Conservation (phyloP, 2,888 invertebrate species). For the Endomychus coccineus region DNA sequence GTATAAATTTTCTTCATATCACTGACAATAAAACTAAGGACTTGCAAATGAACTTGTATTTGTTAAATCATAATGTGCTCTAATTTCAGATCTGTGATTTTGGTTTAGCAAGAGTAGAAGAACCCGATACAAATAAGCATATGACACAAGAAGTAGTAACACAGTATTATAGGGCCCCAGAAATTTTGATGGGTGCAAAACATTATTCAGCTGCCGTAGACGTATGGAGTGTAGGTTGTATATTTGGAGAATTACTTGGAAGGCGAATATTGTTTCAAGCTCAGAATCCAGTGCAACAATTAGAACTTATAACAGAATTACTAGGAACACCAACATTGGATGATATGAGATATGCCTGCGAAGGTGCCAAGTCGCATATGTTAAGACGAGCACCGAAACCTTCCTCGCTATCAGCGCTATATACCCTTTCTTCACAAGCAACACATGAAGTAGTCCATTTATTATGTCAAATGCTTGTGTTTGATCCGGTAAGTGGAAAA, state of each 20-base stretch:
- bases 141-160: conserved; percentile 99
- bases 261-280: conserved; percentile 90
- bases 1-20: no score
- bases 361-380: conserved; percentile 90
- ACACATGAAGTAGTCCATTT: conserved; percentile 98
- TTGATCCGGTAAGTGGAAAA: conserved; percentile 78
- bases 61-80: no score
- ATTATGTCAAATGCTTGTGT: conserved; percentile 93
- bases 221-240: conserved; percentile 99
- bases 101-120: conserved; percentile 95
- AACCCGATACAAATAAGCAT: conserved; percentile 84
- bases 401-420: conserved; percentile 81
- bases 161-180: conserved; percentile 98
- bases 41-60: no score
- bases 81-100: conserved; percentile 92
- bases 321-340: conserved; percentile 92
- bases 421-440: conserved; percentile 82
- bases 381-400: conserved; percentile 79
- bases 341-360: conserved; percentile 96
- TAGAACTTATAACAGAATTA: conserved; percentile 96
- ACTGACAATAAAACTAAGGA: no score
- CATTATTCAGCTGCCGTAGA: conserved; percentile 96
- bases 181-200: conserved; percentile 97
- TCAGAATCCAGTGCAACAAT: conserved; percentile 92
- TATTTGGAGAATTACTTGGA: conserved; percentile 95